Base-by-base conservation (phyloP, 2,888 invertebrate species). In the Melanostoma mellinum region DNA sequence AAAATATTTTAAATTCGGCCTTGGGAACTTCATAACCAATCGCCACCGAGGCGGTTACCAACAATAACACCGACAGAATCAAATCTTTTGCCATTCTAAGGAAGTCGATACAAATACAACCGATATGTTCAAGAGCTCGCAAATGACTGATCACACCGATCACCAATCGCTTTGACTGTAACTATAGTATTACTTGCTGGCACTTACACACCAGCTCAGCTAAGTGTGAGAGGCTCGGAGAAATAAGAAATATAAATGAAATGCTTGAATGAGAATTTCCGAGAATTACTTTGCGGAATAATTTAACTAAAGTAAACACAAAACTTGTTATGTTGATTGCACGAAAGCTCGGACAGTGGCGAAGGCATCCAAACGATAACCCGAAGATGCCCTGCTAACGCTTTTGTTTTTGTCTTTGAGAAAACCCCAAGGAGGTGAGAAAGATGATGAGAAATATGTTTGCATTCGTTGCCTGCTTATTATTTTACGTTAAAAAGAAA, bases 1-100 rank as follows among this genome's bases (percentile, higher is more conserved):
- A 88, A 67, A 92, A 91, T 1, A 92, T 92, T 85, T 92, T 91
- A 30, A 93, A 89, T 69, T 86, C 89, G 2, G 93, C 90, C 2
- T 88, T 88, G 3, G 93, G 93, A 40, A 67, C 58, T 33, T 67
- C 65, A 35, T 60, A 65, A 3, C 10, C 55, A 4, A 48, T 5
- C 33, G 56, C 35, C 4, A 56, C 32, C 4, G 75, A 55, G 53
- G 53, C 52, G 4, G 46, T 32, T 10, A 10, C n/a, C 4, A 69
- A 33, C 40, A 74, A 20, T 46, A 48, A 35, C 30, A 48, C 48
- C 32, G 46, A 20, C 10, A 60, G 3, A 53, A 40, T 10, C 2
- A 48, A 1, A 1, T 55, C 30, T 10, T 56, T 48, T 5, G 8
- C 9, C 69, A 69, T 76, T 76, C 35, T 33, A 10, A 6, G 20